Evolutionary conservation across 2,797 vertebrate species (phyloP), one percentile per base, ranked within the genome.

Genomic region (Cyprinella venusta): DNA sequence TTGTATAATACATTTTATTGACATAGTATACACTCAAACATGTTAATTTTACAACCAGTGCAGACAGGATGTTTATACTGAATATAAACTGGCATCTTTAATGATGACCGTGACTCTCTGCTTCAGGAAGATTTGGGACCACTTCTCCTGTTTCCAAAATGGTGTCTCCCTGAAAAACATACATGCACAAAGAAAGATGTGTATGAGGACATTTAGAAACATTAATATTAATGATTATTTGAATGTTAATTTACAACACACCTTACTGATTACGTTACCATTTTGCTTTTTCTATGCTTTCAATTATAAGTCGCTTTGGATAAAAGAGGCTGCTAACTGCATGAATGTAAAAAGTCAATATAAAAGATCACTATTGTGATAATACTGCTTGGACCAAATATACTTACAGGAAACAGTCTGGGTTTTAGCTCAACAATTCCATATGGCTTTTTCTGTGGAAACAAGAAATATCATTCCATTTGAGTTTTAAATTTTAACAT

Each of bases 111-210:
- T 94, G 93, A 50, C 56, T 88, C 79, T 94, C 94, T 82, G 89
- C 79, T 75, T 92, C 90, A 50, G 94, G 94, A 76, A 97, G 86
- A 87, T 93, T 92, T 86, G 95, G 95, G 91, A 97, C 69, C 89
- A 96, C 91, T 92, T 97, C 96, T 30, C 95, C 96, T 0, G 97
- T 97, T 91, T 98, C 97, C 91, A 94, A n/a, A 89, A 97, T 91
- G 72, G 67, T 92, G 91, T 98, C 97, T 85, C 97, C 97, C 97
- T 98, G 79, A 90, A 88, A 71, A 68, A 92, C 83, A 87, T 30
- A 86, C 36, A 80, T 21, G 6, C 16, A 80, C 24, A 16, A 42
- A 87, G 36, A 65, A 70, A 83, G 0, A 69, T 68, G 42, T 33
- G n/a, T 42, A 72, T 67, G 21, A 10, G 12, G 21, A 19, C 56